Base-by-base conservation (phyloP, 2,888 invertebrate genomes). In the Neoscelio sp. region DNA sequence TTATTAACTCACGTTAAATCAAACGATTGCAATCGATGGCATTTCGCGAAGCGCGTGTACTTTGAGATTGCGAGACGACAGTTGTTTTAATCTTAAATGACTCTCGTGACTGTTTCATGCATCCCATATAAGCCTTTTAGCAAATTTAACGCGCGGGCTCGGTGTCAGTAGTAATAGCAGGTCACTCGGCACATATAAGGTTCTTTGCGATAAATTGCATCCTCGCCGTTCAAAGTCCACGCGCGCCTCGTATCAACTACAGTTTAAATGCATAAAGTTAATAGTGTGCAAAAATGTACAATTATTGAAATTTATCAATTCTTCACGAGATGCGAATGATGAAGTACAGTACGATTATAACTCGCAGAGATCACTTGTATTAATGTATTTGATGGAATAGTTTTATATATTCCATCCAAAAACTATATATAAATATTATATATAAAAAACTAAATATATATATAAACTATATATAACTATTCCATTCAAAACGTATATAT, bases 141-240 rank as follows among this genome's bases (percentile, higher is more conserved):
- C 70, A 28, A 73, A 78, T 54, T 54, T 38, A 65, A 33, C 48
- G 28, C 60, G 50, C 42, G 46, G 33, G 33, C 65, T 65, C 42
- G 68, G 23, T 40, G 52, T 58, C 60, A 28, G 48, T 35, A 4
- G 48, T 60, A 73, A 62, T 74, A 54, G 46, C 68, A 62, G 74
- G 74, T 78, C 77, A 78, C 50, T 62, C 20, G 42, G 58, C 62
- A 10, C 56, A 8, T 15, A 33, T 52, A 42, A 62, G 73, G 62
- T 77, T 74, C 70, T 80, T 70, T 64, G 62, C 64, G 42, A 64
- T 50, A 73, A 80, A 77, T 65, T 60, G 60, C 60, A 65, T 54
- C 73, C 76, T 44, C 73, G 62, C 33, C 73, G 76, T 65, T 17
- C 80, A 80, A 80, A 80, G 77, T 77, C 65, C 80, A 30, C 18